A percentile compares a stretch with the other conserved stretches of the same genome.
These are phyloP conservation scores for Trichogramma pretiosum DNA, from an alignment of 1,140 invertebrate species.

Conservation along the genomic window DNA sequence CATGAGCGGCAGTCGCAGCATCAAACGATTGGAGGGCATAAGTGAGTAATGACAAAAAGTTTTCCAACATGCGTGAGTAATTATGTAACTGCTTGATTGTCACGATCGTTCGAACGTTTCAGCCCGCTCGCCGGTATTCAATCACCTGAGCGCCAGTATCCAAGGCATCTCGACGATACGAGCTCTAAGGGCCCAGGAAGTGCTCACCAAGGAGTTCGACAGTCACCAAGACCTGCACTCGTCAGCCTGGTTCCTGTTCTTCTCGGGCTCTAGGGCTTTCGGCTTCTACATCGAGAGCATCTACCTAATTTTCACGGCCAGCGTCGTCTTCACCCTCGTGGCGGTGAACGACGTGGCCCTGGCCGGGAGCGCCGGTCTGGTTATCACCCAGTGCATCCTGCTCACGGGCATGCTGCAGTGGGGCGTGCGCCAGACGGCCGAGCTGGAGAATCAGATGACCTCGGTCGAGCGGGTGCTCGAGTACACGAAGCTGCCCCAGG, in stretches of 20 bases:
- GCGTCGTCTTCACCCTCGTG: conserved; percentile 52
- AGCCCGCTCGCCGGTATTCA: conserved; percentile 71
- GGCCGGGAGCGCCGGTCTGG: conserved; percentile 59
- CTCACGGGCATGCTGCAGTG: conserved; percentile 73
- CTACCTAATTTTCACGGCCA: conserved; percentile 53
- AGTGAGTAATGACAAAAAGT: too few species aligned
- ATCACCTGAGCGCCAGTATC: conserved; percentile 58
- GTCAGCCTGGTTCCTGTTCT: conserved; percentile 27
- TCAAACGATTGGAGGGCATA: conserved; percentile 79
- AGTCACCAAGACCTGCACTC: conserved; percentile 29
- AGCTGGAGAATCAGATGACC: conserved; percentile 63
- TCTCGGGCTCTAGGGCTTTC: conserved; percentile 59
- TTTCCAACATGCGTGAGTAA: too few species aligned
- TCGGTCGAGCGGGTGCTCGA: conserved; percentile 72
- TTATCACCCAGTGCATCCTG: conserved; percentile 67
- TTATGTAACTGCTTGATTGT: too few species aligned
- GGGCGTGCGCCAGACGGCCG: conserved; percentile 64
- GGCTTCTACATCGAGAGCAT: conserved; percentile 63
- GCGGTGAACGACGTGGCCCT: conserved; percentile 44
- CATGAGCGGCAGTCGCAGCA: conserved; percentile 68
- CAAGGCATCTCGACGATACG: conserved; percentile 61
- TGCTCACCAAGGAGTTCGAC: conserved; percentile 36
- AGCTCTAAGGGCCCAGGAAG: conserved; percentile 44
- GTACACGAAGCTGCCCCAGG: conserved; percentile 61
- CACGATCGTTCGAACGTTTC: too few species aligned